Evolutionary conservation across 2,113 vertebrate genomes (phyloP), one percentile per base, ranked within the genome.

Genomic region (Osmerus mordax): DNA sequence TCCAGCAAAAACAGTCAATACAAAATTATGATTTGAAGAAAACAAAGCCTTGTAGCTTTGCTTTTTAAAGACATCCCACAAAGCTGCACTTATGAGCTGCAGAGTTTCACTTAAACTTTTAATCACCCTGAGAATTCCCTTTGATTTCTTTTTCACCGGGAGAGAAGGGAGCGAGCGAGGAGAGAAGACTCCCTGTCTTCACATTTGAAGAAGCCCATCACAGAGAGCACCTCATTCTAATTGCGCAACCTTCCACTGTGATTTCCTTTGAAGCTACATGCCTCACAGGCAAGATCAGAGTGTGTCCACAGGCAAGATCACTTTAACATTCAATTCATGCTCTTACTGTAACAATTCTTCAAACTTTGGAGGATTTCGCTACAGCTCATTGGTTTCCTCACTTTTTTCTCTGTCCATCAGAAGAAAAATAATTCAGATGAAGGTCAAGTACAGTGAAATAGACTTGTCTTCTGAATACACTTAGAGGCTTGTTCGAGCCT

Each of bases 101-200:
- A 54, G 71, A 74, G 79, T 61, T 78, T 75, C 71, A 77, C 67
- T 87, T 87, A 80, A 87, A 87, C 83, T 85, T 89, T 88, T 88
- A 89, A 89, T 85, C 81, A 84, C 78, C 82, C 77, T 76, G 78
- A 80, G 84, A 88, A 87, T 84, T 88, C 85, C 73, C 85, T 89
- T 88, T 89, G 88, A 86, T 85, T 73, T 69, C 64, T 3, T 77
- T 74, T 77, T 69, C 29, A 19, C 81, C 75, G 80, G 75, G 71
- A 82, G 80, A 67, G 55, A 76, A 78, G 54, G 76, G 54, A 72
- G 74, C 76, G 80, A 28, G 81, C 78, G 84, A 86, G 3, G 84
- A 86, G 82, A 71, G 76, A 51, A 55, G 3, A 53, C 67, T 79
- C 79, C 70, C 77, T 81, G 75, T 52, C 79, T 70, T 71, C 76